A percentile compares a stretch with the other conserved stretches of the same genome.
Conservation (phyloP, 1,140 invertebrate species). For the Cylas formicarius region DNA sequence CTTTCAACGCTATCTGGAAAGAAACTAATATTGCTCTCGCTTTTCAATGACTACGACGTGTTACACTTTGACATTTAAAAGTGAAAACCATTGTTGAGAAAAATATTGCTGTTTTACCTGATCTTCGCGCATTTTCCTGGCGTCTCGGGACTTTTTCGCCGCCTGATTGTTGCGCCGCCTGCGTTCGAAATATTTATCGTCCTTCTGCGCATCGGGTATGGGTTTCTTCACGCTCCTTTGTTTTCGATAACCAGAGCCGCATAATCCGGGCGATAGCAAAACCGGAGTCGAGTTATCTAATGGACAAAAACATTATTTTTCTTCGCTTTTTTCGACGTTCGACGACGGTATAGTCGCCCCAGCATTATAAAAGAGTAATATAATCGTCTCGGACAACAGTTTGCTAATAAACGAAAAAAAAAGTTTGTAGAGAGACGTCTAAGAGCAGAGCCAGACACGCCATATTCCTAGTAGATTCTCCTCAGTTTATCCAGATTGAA, state of each 20-base stretch:
- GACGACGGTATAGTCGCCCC: neutral
- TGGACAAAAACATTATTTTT: constrained; percentile 4
- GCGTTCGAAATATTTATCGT: constrained; percentile 82
- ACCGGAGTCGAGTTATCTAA: neutral
- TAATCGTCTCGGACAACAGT: neutral
- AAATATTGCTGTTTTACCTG: constrained; percentile 49
- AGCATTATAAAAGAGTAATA: neutral
- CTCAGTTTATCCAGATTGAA: no score
- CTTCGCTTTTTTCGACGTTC: neutral
- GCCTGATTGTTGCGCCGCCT: constrained; percentile 82
- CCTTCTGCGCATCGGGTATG: constrained; percentile 79
- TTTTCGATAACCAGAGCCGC: no score
- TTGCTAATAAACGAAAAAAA: neutral
- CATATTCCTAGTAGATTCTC: no score
- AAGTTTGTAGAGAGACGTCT: constrained; percentile 1
- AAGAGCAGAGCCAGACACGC: no score
- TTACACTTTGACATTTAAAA: neutral
- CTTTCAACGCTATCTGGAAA: constrained; percentile 67
- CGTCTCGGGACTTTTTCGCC: constrained; percentile 84
- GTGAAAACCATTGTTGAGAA: neutral
- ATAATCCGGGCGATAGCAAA: constrained; percentile 18
- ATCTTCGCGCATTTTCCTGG: constrained; percentile 76
- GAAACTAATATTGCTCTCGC: constrained; percentile 8
- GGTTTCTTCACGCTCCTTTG: constrained; percentile 78
- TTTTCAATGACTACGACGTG: neutral